Percentiles rank a stretch among this genome's conserved stretches.
These are phyloP conservation scores for Pipra filicauda DNA, from an alignment of 2,113 vertebrate genomes.

Conservation along the genomic window DNA sequence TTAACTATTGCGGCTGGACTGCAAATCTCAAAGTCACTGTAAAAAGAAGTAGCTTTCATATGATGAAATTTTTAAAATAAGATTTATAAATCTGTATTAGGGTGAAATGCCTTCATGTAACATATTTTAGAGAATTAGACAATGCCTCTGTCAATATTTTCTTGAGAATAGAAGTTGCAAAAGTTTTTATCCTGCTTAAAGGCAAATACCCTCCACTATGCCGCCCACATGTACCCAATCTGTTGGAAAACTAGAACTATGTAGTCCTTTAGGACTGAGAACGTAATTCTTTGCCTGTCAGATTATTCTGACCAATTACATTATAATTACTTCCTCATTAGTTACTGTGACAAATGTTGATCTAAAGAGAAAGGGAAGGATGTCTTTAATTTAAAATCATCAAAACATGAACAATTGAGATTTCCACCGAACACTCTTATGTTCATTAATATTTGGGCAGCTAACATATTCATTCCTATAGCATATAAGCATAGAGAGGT, in stretches of 20 bases:
- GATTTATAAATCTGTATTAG: not conserved
- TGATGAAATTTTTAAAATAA: not conserved
- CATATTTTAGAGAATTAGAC: slow-evolving; percentile 1
- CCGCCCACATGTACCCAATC: slow-evolving; percentile 26
- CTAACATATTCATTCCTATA: not conserved
- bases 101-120: not conserved
- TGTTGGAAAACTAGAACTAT: slow-evolving; percentile 23
- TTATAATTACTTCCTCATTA: slow-evolving; percentile 62
- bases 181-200: slow-evolving; percentile 47
- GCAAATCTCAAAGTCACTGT: not conserved
- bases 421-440: not conserved
- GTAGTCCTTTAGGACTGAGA: slow-evolving; percentile 46
- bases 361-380: slow-evolving; percentile 22
- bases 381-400: slow-evolving; percentile 18
- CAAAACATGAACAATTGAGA: slow-evolving; percentile 14
- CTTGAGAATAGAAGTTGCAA: not conserved
- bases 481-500: not conserved
- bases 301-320: slow-evolving; percentile 61
- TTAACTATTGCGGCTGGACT: not conserved
- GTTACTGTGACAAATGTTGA: slow-evolving; percentile 52
- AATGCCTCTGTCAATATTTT: not conserved
- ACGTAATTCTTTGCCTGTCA: slow-evolving; percentile 57
- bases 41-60: not conserved
- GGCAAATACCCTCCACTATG: slow-evolving; percentile 38
- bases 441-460: not conserved